These are phyloP conservation scores for Melangyna quadrimaculata DNA, from an alignment of 2,888 invertebrate species.

Conservation along the genomic window DNA sequence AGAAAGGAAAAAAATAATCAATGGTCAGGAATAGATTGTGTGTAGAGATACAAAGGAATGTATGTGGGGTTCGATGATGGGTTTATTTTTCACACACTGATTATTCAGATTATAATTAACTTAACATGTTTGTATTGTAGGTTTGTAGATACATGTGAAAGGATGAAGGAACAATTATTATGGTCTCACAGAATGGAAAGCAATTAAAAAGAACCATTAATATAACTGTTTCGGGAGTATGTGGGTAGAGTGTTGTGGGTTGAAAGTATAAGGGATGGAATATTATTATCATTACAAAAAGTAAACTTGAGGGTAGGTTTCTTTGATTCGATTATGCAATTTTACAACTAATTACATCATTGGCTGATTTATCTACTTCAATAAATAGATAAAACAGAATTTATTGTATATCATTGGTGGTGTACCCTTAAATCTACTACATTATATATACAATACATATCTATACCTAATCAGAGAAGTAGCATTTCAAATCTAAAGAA, in stretches of 20 bases:
- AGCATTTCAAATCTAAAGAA: no score
- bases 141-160: background rate
- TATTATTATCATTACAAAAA: background rate
- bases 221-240: background rate
- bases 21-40: slow-evolving; percentile 13
- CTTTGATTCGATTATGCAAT: background rate
- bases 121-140: background rate
- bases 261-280: background rate
- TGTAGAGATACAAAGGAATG: slow-evolving; percentile 3
- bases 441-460: no score
- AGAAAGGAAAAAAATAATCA: background rate
- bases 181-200: background rate
- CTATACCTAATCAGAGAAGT: no score
- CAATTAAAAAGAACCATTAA: background rate
- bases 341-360: background rate
- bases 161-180: background rate
- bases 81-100: slow-evolving; percentile 8
- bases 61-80: background rate
- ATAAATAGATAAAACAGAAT: no score
- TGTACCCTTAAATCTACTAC: no score
- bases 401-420: no score
- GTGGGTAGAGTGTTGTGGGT: background rate
- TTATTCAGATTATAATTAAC: slow-evolving; percentile 26
- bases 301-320: background rate
- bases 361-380: background rate